Base-by-base conservation (phyloP, 2,888 invertebrate genomes). In the Agelastica alni region DNA sequence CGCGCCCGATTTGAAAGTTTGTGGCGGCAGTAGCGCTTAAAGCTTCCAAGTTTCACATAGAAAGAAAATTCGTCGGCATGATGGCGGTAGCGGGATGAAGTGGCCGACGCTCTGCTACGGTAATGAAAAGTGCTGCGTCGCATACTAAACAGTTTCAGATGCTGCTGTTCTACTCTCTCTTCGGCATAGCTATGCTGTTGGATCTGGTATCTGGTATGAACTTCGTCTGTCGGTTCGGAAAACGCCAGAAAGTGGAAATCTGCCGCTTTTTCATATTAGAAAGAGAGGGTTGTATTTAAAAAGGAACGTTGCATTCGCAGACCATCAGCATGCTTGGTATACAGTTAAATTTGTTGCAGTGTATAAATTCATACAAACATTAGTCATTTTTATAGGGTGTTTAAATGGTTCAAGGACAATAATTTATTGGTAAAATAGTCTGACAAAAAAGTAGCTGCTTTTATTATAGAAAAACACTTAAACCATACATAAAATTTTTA, bases 71-170 rank as follows among this genome's bases (percentile, higher is more conserved):
- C 37, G 17, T 12, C 20, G 37, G 20, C 37, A 39, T 39, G 17
- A 39, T 60, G 56, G 22, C 47, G 41, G 49, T 41, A 54, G 57
- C 58, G 70, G 66, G 69, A 70, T 68, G 70, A 71, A 70, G 70
- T 71, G 72, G 67, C 69, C 72, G 70, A 70, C 69, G 71, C 72
- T 69, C 76, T 65, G 70, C 72, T 77, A 78, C 78, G 80, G 80
- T 81, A 81, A 81, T 81, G 81, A 81, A 81, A 81, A 80, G 81
- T 79, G 77, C 77, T 70, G 80, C 77, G 78, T 78, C 78, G 82
- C 80, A 82, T 81, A 81, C 80, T 78, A 81, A 81, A 75, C 78
- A 80, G 80, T 66, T 67, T 68, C 64, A 30, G 41, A 47, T 39
- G 20, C 18, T 36, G 36, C 36, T 36, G 12, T 26, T 6, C 26